Evolutionary conservation across 2,113 vertebrate species (phyloP), one percentile per base, ranked within the genome.

Genomic region (Tupaia chinensis): DNA sequence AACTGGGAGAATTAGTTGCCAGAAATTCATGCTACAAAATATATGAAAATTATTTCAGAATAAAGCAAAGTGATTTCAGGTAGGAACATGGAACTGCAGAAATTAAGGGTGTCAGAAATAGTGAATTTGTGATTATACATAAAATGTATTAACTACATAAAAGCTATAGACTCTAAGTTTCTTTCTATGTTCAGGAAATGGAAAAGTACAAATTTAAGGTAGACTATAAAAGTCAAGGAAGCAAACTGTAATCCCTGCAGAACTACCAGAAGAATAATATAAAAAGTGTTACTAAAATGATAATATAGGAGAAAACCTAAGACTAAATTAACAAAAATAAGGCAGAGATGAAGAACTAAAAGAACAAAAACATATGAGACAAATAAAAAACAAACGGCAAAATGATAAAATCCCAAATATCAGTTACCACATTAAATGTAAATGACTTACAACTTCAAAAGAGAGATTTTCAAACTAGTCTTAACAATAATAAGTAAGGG

Each of bases 361-460:
- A 19, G 7, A 69, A 84, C 16, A 92, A 56, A 77, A 73, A 53
- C 4, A 77, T 25, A 73, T 13, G 58, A 89, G 61, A 93, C n/a
- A 79, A 74, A 70, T 0, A 73, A 27, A 76, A 89, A 92, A 92
- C 25, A 68, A 88, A 88, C 5, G 77, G 15, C 65, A 84, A 82
- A 65, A 79, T 29, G 17, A 22, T 27, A 56, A 34, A 81, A 72
- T 7, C 6, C 5, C 54, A 88, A 68, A 11, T 32, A 44, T 54
- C 10, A 68, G 58, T 87, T 69, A 61, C 14, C 73, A 92, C 14
- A 85, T 85, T 73, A 79, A 94, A 94, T n/a, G n/a, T 44, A 89
- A 92, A 73, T 53, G 56, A 84, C 14, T 34, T 78, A 72, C 91
- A 87, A 76, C 27, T 69, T 61, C 22, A 69, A 87, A 69, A 70